phyloP scores from a whole-genome alignment of 2,113 vertebrate species.

The Apteryx mantelli region DNA sequence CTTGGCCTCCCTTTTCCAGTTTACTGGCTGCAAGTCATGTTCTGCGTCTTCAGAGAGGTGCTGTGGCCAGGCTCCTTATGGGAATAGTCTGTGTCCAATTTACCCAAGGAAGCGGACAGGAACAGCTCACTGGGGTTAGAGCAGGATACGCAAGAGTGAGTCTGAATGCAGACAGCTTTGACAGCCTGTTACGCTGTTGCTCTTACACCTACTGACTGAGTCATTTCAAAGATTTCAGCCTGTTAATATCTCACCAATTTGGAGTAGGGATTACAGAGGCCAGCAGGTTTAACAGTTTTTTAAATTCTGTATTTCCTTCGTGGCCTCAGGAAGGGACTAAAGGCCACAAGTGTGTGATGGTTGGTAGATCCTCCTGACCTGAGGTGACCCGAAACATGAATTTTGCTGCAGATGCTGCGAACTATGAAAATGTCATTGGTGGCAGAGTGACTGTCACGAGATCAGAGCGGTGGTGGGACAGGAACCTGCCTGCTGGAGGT shows the following conservation, averaged over 20 bases:
- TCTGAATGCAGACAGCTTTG: constrained; percentile 13
- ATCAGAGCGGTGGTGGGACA: not conserved
- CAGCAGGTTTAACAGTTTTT: not conserved
- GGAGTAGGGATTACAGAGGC: not conserved
- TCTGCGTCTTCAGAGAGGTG: too few relatives aligned
- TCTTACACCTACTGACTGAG: not conserved
- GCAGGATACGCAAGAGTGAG: not conserved
- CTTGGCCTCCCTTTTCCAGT: not conserved
- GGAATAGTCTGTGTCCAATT: accelerated
- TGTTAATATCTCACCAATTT: not conserved
- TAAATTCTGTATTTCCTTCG: not conserved
- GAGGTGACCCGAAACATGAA: not conserved
- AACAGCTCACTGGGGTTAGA: not conserved
- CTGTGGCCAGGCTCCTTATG: too few relatives aligned
- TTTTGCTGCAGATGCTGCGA: not conserved
- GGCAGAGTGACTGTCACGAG: not conserved
- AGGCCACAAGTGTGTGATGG: accelerated
- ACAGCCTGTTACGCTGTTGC: not conserved
- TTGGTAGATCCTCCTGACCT: not conserved
- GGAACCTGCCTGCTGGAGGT: accelerated
- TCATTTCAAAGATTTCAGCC: constrained; percentile 19
- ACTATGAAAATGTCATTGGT: not conserved
- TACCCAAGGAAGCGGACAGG: accelerated
- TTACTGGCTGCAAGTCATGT: not conserved
- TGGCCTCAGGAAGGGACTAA: not conserved